Base-by-base conservation (phyloP, 2,888 invertebrate genomes). In the Endotricha flammealis region DNA sequence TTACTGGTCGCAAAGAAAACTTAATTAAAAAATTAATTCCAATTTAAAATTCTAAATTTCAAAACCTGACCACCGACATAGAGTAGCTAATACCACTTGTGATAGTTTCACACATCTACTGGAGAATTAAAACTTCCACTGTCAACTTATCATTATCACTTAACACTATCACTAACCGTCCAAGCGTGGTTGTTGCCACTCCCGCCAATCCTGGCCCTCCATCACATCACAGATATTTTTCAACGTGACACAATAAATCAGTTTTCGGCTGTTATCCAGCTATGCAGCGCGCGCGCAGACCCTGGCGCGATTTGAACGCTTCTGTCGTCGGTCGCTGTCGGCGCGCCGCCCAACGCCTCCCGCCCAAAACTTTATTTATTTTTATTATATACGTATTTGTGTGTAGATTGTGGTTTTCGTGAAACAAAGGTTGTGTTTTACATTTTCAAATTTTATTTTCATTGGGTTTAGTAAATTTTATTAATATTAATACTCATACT, bases 281-380 rank as follows among this genome's bases (percentile, higher is more conserved):
- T 53, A 50, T 64, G 6, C 53, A 44, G 59, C 63, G 76, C 71
- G 76, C 77, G 78, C 71, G 77, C 77, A 65, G 64, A 57, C 66
- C 54, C 62, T 46, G 73, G 83, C 83, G 85, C 81, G 81, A 86
- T 77, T 57, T 54, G 76, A 85, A 53, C 78, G 92, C 93, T 46
- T 93, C 93, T 47, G 95, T 95, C 58, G 95, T 95, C 47, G 93
- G 93, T 53, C 93, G 94, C 48, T 64, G 62, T 42, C 65, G 53
- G 36, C 51, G 38, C 57, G 44, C 53, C 71, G 72, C 78, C 78
- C 61, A 52, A 61, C 70, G 72, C 78, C 78, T 58, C 64, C 69
- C 78, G 73, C 78, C 76, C 75, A 70, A 38, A 43, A 38, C 44
- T 48, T 46, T 53, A 47, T 50, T 51, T 61, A 70, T 71, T 75